Conservation (phyloP, 2,797 vertebrate species). For the Rhabdomys pumilio region DNA sequence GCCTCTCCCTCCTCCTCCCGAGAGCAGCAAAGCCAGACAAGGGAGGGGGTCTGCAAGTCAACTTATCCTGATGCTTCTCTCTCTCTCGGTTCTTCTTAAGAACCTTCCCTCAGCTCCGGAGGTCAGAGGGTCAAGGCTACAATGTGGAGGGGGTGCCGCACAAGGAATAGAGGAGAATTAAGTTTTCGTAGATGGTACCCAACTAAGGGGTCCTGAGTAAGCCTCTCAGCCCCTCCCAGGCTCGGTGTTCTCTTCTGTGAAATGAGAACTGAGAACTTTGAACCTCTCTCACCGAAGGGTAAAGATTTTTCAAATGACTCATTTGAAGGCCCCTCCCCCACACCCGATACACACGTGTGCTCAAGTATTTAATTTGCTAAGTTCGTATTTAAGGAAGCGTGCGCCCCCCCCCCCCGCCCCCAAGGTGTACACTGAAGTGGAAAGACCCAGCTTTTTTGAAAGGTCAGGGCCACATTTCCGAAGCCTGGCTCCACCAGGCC, state of each 20-base stretch:
- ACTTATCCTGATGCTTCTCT: no score
- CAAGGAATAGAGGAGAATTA: background rate
- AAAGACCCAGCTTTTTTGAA: background rate
- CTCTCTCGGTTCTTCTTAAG: constrained; percentile 22
- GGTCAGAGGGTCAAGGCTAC: constrained; percentile 46
- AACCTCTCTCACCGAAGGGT: background rate
- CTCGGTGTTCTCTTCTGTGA: background rate
- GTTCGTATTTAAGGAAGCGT: background rate
- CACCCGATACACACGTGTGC: background rate
- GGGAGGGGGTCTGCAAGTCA: background rate
- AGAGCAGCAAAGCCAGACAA: background rate
- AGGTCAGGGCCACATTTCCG: constrained; percentile 3
- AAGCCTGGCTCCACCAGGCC: background rate
- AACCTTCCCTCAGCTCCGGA: no score
- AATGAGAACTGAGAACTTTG: background rate
- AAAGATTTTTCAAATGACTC: background rate
- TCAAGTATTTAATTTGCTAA: background rate
- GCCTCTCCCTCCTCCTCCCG: constrained; percentile 18
- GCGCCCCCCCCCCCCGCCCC: background rate
- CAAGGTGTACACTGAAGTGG: background rate
- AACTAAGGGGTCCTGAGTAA: no score
- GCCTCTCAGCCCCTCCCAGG: background rate
- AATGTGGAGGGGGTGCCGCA: background rate
- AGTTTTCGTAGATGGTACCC: background rate
- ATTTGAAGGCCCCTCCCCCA: background rate